These are phyloP conservation scores for Stomatorhinus ivindoensis DNA, from an alignment of 2,113 vertebrate genomes.

Conservation along the genomic window DNA sequence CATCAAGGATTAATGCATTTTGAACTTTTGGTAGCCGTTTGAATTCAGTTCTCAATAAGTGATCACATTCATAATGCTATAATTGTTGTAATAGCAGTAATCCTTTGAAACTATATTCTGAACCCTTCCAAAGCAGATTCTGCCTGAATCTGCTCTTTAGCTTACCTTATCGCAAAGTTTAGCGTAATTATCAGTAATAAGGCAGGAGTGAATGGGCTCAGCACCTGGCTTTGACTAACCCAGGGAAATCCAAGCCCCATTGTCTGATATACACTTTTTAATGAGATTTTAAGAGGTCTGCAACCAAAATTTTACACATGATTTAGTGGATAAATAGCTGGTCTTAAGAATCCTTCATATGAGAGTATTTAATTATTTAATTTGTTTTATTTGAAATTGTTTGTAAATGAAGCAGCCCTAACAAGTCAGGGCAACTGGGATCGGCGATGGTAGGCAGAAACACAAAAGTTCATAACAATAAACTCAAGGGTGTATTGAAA, in stretches of 20 bases:
- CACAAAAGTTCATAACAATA: slow-evolving; percentile 8
- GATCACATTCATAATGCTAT: slow-evolving; percentile 11
- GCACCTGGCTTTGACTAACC: not conserved
- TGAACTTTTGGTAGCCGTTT: not conserved
- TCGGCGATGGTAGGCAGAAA: not conserved
- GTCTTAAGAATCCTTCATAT: not conserved
- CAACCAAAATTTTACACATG: not conserved
- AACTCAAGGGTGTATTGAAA: slow-evolving; percentile 20
- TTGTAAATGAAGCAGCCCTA: not conserved
- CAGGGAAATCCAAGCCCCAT: not conserved
- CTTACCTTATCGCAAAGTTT: not conserved
- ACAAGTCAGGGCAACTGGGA: not conserved
- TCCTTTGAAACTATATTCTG: not conserved
- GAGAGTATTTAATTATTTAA: not conserved
- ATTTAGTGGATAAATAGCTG: not conserved
- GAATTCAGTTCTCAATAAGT: not conserved
- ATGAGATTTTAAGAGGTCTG: not conserved
- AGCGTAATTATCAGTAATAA: not conserved
- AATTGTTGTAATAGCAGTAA: slow-evolving; percentile 1
- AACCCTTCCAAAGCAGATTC: not conserved
- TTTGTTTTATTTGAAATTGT: not conserved
- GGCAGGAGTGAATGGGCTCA: not conserved
- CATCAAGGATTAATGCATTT: slow-evolving; percentile 4
- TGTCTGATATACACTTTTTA: not conserved
- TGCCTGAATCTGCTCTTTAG: not conserved